Conservation (phyloP, 2,113 vertebrate species). For the Channa argus region DNA sequence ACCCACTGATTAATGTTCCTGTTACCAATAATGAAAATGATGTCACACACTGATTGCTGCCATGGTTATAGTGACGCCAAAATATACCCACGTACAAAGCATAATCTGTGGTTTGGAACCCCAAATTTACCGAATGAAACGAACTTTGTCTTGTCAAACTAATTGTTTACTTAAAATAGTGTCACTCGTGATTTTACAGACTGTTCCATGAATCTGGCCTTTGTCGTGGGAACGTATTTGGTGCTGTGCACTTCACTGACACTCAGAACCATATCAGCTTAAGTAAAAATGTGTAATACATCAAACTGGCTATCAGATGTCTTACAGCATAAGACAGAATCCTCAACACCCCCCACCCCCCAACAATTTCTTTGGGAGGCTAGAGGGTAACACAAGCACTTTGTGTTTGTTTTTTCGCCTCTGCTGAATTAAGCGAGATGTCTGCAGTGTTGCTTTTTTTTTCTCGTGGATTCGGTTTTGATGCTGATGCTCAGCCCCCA, state of each 20-base stretch:
- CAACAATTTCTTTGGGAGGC: background rate
- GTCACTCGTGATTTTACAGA: background rate
- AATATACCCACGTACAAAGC: background rate
- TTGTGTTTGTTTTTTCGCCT: slow-evolving; percentile 3
- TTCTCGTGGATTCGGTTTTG: background rate
- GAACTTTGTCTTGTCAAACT: background rate
- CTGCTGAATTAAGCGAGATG: background rate
- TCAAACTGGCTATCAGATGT: slow-evolving; percentile 6
- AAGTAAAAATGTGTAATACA: slow-evolving; percentile 3
- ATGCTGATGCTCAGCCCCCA: background rate
- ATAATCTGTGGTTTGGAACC: background rate
- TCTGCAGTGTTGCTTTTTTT: slow-evolving; percentile 16
- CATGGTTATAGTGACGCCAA: slow-evolving; percentile 2
- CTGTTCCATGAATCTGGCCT: background rate
- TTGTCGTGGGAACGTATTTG: background rate
- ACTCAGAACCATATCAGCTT: background rate
- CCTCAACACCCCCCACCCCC: background rate
- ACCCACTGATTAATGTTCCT: background rate
- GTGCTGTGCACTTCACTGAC: background rate
- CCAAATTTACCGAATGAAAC: background rate
- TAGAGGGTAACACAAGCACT: background rate
- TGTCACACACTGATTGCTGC: background rate
- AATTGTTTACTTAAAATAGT: slow-evolving; percentile 18
- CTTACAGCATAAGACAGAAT: background rate
- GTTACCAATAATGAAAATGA: slow-evolving; percentile 1